Conservation (phyloP, 2,797 vertebrate genomes). For the Danio tinwini region DNA sequence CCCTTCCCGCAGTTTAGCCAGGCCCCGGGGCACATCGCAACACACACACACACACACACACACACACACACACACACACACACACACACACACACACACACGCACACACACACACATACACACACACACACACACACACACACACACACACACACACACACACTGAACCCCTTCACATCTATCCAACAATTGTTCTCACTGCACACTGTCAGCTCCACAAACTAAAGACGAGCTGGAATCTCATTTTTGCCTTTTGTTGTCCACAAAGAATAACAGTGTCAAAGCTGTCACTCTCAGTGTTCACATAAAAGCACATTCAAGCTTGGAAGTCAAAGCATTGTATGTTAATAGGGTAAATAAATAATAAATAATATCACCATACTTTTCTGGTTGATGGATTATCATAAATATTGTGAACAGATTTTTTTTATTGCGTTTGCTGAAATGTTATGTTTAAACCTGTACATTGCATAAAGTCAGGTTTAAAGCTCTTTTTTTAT, state of each 20-base stretch:
- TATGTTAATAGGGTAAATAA: no score
- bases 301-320: slow-evolving; percentile 1
- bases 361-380: no score
- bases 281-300: slow-evolving; percentile 35
- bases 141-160: slow-evolving; percentile 41
- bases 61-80: slow-evolving; percentile 42
- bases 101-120: slow-evolving; percentile 42
- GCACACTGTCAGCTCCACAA: slow-evolving; percentile 24
- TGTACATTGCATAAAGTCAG: no score
- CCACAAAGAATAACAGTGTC: slow-evolving; percentile 19
- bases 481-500: no score
- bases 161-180: slow-evolving; percentile 48
- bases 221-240: slow-evolving; percentile 31
- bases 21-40: slow-evolving; percentile 40
- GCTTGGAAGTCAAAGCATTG: neutral
- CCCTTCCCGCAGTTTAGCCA: slow-evolving; percentile 48
- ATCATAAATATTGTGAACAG: no score
- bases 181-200: slow-evolving; percentile 52
- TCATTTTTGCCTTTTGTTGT: slow-evolving; percentile 31
- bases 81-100: slow-evolving; percentile 42
- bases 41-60: slow-evolving; percentile 44
- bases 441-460: no score
- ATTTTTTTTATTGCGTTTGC: no score
- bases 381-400: no score
- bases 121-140: slow-evolving; percentile 50